These are phyloP conservation scores for Pseudotriccus pelzelni DNA, from an alignment of 2,797 vertebrate genomes.

Conservation along the genomic window DNA sequence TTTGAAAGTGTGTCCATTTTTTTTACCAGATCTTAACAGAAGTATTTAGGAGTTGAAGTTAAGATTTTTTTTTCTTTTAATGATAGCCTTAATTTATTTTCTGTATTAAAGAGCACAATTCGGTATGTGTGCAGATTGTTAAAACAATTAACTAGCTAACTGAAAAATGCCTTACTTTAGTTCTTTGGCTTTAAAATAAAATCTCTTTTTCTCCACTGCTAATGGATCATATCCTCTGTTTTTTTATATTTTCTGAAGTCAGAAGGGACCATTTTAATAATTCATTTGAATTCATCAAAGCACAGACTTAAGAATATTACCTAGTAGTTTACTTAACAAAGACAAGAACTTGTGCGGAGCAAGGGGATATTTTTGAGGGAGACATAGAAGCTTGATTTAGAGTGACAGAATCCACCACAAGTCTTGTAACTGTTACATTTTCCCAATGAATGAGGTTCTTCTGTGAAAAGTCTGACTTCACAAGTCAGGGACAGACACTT, in stretches of 20 bases:
- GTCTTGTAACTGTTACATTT: background rate
- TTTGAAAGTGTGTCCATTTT: background rate
- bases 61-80: background rate
- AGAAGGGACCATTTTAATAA: background rate
- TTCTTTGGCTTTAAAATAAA: background rate
- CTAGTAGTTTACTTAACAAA: background rate
- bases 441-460: background rate
- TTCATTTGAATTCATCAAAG: background rate
- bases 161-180: background rate
- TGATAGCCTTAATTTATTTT: background rate
- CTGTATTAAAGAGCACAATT: background rate
- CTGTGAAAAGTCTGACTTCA: background rate
- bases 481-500: background rate
- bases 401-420: background rate
- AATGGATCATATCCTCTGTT: background rate
- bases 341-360: background rate
- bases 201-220: background rate
- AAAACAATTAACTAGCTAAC: background rate
- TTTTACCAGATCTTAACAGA: background rate
- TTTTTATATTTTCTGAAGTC: background rate
- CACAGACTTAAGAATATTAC: background rate
- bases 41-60: background rate
- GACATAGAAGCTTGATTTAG: background rate
- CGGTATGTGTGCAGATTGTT: background rate
- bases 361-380: background rate